Conservation (phyloP, 2,113 vertebrate species). For the Chinchilla lanigera region DNA sequence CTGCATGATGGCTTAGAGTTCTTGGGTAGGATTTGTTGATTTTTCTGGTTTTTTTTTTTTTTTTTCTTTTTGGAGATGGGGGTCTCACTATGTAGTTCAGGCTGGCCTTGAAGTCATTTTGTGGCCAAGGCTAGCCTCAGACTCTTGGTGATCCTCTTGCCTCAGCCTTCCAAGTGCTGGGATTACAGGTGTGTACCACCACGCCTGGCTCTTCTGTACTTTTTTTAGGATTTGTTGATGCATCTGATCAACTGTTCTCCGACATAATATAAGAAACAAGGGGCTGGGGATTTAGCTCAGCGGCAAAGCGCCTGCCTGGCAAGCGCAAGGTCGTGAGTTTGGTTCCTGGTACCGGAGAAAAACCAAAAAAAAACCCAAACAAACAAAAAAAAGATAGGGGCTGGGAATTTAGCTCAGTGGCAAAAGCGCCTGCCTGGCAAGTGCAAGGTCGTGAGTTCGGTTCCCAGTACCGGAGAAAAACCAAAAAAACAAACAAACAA, state of each 20-base stretch:
- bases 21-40: neutral
- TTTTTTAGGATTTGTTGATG: neutral
- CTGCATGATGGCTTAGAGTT: neutral
- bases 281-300: no score
- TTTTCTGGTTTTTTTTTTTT: neutral
- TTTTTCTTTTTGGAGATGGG: neutral
- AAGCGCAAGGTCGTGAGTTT: no score
- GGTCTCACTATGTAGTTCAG: neutral
- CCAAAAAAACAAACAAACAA: no score
- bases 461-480: no score
- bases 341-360: no score
- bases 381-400: no score
- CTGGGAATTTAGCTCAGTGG: no score
- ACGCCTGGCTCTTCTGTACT: neutral
- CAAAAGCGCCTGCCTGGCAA: no score
- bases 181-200: neutral
- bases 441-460: no score
- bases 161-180: neutral
- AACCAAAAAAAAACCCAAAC: no score
- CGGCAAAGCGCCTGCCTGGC: no score
- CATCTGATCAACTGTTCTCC: neutral
- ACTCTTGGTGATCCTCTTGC: neutral
- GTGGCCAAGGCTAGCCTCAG: neutral
- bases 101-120: neutral
- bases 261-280: neutral